Base-by-base conservation (phyloP, 2,797 vertebrate genomes). In the Rallus crepitans region DNA sequence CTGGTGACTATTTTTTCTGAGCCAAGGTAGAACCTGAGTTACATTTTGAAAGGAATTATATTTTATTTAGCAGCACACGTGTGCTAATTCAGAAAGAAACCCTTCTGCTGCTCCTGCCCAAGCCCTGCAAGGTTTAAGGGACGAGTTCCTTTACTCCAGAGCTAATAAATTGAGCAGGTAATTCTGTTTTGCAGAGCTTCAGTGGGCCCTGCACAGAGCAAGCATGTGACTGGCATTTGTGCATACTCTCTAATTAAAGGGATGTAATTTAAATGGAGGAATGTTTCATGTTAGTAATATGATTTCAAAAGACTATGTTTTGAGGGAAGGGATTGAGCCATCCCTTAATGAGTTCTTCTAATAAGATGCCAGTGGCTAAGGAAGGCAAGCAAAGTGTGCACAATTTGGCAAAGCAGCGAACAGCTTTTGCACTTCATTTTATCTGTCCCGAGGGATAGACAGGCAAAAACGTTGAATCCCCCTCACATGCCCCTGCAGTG, bases 141-240 rank as follows among this genome's bases (percentile, higher is more conserved):
- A 69, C 0, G 2, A 77, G 80, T 84, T 90, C 56, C 88, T 83
- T 94, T 92, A 87, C 87, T 89, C 66, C 68, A 68, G 87, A 91
- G 86, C 69, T 87, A 87, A 81, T 89, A 86, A 93, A 90, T 57
- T 76, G 90, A 96, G 64, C 93, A 87, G 94, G 91, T 94, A 86
- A 94, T 92, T 76, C 84, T 1, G 0, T 93, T 94, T 93, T 92
- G 86, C 90, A 91, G 92, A 93, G 89, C 83, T 94, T 93, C 70
- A 89, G 33, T 79, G 56, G 52, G 94, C 85, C 84, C 82, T 90
- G 70, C 8, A 18, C n/a, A 5, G 81, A 71, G 64, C 69, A n/a
- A 76, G 72, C 25, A 55, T 93, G 92, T 94, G 93, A 95, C 94
- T 94, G 92, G 87, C 84, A 89, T 95, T 96, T 94, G 87, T 95